Percentiles rank a stretch among this genome's conserved stretches.
phyloP scores from a whole-genome alignment of 2,888 invertebrate genomes.

The Drosophila sordidula region DNA sequence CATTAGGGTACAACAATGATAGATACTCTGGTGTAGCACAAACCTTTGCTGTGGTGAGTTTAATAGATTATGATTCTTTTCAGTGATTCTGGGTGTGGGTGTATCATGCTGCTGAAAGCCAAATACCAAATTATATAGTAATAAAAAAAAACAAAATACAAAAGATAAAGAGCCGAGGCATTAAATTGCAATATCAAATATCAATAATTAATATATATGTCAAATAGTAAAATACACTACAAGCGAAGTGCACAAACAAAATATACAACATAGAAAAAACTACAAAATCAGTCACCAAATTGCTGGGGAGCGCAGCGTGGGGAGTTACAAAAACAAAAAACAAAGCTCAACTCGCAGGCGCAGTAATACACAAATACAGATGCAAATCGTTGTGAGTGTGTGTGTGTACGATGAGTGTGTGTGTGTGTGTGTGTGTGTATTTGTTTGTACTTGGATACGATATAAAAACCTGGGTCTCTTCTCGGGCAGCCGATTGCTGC shows the following conservation, averaged over 20 bases:
- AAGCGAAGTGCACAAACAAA: slow-evolving; percentile 38
- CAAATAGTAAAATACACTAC: slow-evolving; percentile 21
- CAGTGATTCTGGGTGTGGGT: slow-evolving; percentile 84
- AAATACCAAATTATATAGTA: slow-evolving; percentile 82
- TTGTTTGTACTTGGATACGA: slow-evolving; percentile 55
- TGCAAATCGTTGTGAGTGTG: slow-evolving; percentile 46
- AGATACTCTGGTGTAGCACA: slow-evolving; percentile 67
- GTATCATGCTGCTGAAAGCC: slow-evolving; percentile 86
- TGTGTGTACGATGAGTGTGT: slow-evolving; percentile 27
- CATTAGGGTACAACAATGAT: slow-evolving; percentile 27
- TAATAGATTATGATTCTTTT: slow-evolving; percentile 83
- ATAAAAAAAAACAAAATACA: slow-evolving; percentile 58
- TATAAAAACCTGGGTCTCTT: slow-evolving; percentile 91
- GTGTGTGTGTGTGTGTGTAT: slow-evolving; percentile 24
- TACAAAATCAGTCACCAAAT: slow-evolving; percentile 37
- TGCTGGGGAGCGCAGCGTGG: neutral
- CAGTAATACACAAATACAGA: slow-evolving; percentile 42
- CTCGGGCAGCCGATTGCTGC: slow-evolving; percentile 94
- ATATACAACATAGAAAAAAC: slow-evolving; percentile 28
- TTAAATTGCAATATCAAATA: slow-evolving; percentile 30
- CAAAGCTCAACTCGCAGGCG: slow-evolving; percentile 40
- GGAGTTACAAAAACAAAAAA: slow-evolving; percentile 16
- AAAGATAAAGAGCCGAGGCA: slow-evolving; percentile 37
- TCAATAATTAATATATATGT: slow-evolving; percentile 4
- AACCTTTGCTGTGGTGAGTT: slow-evolving; percentile 84